Evolutionary conservation across 2,113 vertebrate genomes (phyloP).

Genomic region (Uria aalge): DNA sequence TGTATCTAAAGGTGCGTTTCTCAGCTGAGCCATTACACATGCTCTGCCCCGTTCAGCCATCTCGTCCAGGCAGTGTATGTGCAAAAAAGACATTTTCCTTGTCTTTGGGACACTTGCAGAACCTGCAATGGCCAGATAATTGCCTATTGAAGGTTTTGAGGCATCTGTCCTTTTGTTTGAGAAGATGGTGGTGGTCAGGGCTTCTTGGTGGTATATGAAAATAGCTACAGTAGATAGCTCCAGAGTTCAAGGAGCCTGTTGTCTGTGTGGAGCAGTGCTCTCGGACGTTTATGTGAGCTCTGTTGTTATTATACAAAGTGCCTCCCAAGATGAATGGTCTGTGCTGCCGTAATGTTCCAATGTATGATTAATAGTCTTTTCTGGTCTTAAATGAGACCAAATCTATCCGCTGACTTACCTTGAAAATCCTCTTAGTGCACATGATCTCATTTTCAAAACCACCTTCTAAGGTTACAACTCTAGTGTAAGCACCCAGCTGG

Average conservation of each 20-base stretch:
- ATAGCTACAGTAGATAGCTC: background rate
- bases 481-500: background rate
- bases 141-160: background rate
- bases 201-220: background rate
- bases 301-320: background rate
- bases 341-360: background rate
- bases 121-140: background rate
- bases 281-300: background rate
- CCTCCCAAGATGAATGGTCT: background rate
- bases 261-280: background rate
- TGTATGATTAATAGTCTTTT: background rate
- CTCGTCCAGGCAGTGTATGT: background rate
- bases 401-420: background rate
- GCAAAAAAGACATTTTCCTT: background rate
- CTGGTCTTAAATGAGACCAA: background rate
- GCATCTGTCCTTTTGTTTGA: background rate
- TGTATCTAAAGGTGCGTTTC: background rate
- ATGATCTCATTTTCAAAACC: slow-evolving; percentile 25
- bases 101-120: background rate
- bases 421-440: slow-evolving; percentile 9
- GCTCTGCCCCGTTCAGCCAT: background rate
- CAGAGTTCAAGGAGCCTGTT: background rate
- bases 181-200: background rate
- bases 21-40: background rate
- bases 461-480: background rate